Base-by-base conservation (phyloP, 2,113 vertebrate species). In the Anguilla rostrata region DNA sequence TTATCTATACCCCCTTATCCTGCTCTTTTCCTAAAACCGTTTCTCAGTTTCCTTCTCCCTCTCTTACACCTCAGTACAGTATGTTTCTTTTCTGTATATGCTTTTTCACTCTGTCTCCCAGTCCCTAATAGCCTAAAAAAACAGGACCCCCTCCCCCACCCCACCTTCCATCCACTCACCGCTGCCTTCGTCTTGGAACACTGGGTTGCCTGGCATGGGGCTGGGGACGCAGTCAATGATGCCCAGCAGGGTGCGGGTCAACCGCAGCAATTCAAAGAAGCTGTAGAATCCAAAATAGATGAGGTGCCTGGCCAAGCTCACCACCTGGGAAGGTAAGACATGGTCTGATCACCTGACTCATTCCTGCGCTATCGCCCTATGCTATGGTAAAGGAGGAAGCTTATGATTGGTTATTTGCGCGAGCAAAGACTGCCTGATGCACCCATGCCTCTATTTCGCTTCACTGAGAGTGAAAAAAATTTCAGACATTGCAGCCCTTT, bases 221-320 rank as follows among this genome's bases (percentile, higher is more conserved):
- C 95, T 97, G 46, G 99, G 97, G 46, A 97, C 95, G 0, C 98
- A 99, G 95, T 99, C 98, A 0, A 99, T 98, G 90, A 99, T 99
- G 86, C 97, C 97, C 84, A 99, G 94, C 87, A 99, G 95, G 0
- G 98, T 99, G 86, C 98, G 96, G 0, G 98, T 99, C 89, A 99
- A 95, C 87, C 98, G 94, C 88, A 99, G 95, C 82, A 99, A 94
- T 94, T 99, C 98, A 7, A 97, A 98, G 94, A 99, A 99, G 93
- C 97, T 99, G 92, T 99, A 99, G 97, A 99, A 99, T 81, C 98
- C 98, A 89, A 99, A 99, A 94, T 99, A 99, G 94, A 99, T 99
- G 92, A 99, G 94, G 90, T 99, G 98, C 93, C 98, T 95, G 34
- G 98, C 98, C 89, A 99, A 94, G 90, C 97, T 99, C 92, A 99